Evolutionary conservation across 30 jellyfish, hydroid and myxozoan genomes (phyloP).

Genomic region (Aurelia aurita): DNA sequence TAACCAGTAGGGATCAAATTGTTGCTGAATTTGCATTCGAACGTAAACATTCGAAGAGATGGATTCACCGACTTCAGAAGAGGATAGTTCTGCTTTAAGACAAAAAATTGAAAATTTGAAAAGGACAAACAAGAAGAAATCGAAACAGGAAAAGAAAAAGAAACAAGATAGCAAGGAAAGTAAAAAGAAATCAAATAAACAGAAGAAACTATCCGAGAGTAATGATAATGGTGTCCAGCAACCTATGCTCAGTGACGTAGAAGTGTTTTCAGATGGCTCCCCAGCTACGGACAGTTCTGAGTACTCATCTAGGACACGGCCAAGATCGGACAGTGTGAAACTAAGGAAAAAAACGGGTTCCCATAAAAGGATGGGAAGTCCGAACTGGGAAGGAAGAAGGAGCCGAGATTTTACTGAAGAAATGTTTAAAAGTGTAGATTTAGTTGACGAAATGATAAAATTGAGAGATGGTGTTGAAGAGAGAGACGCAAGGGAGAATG

Average conservation of each 20-base stretch:
- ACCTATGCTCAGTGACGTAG: no score
- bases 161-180: not conserved
- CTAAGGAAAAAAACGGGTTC: not conserved
- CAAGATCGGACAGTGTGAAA: no score
- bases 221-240: no score
- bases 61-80: no score
- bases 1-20: no score
- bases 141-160: not conserved
- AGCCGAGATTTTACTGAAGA: constrained; percentile 9
- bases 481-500: not conserved
- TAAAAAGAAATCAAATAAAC: not conserved
- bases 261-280: no score
- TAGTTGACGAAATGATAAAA: not conserved
- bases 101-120: not conserved
- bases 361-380: not conserved
- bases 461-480: constrained; percentile 5
- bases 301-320: no score
- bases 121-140: not conserved
- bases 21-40: no score
- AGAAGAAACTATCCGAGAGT: no score
- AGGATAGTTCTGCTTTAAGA: no score
- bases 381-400: constrained; percentile 9
- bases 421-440: not conserved
- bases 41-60: no score
- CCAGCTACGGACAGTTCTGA: no score